A percentile compares a stretch with the other conserved stretches of the same genome.
phyloP scores from a whole-genome alignment of 2,797 vertebrate species.

The Muscicapa striata region DNA sequence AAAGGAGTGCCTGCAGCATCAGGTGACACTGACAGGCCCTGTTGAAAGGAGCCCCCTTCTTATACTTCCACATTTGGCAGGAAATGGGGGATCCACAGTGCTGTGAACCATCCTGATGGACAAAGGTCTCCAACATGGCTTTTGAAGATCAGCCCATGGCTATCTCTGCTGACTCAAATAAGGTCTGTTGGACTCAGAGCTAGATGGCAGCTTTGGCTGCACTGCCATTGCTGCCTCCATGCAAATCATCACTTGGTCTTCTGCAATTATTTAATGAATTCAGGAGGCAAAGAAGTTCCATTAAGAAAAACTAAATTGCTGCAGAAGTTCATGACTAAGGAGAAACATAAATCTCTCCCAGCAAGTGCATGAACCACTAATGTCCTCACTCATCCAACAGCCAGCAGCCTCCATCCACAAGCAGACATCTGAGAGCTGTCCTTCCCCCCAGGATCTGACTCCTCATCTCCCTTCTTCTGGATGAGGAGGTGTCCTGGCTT shows the following conservation, averaged over 20 bases:
- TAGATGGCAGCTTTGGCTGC: not conserved
- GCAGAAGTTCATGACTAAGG: not conserved
- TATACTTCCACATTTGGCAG: not conserved
- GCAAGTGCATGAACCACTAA: accelerated
- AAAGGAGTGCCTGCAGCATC: accelerated
- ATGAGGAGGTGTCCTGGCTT: not conserved
- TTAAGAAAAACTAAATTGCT: not conserved
- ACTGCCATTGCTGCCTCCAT: not conserved
- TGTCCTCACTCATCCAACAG: not conserved
- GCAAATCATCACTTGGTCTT: not conserved
- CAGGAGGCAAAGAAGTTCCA: not conserved
- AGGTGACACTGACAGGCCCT: not conserved
- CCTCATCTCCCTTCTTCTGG: not conserved
- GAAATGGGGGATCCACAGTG: not conserved
- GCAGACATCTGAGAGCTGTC: not conserved
- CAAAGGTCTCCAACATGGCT: accelerated
- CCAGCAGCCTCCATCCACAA: not conserved
- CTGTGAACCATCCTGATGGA: not conserved
- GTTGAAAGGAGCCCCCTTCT: not conserved
- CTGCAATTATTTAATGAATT: not conserved
- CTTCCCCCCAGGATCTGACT: accelerated
- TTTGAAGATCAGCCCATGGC: accelerated
- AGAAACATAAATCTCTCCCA: not conserved
- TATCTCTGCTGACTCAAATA: not conserved
- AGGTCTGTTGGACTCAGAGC: not conserved